Conservation (phyloP, 1,140 invertebrate species). For the Andrena cerasifolii region DNA sequence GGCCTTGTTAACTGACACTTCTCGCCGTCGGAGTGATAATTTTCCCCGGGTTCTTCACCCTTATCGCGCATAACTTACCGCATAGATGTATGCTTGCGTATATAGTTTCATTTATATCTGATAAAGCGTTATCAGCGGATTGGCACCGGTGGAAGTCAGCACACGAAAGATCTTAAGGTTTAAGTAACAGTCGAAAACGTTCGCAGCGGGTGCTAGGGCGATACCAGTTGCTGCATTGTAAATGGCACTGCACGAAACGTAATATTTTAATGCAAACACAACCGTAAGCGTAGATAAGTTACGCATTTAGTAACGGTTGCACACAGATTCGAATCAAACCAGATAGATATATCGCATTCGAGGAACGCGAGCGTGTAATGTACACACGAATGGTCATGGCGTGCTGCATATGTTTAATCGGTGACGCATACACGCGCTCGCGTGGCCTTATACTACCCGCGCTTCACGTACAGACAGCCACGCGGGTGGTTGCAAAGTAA, state of each 20-base stretch:
- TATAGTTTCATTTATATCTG: neutral
- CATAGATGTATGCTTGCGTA: neutral
- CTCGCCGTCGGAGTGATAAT: too few species aligned
- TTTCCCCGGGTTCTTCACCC: neutral
- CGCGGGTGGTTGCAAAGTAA: neutral
- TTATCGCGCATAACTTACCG: neutral
- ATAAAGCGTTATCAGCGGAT: neutral
- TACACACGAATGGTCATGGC: slow-evolving; percentile 22
- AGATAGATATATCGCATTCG: neutral
- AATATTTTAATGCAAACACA: too few species aligned
- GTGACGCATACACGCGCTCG: neutral
- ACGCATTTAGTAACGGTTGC: neutral
- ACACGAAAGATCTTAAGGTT: neutral
- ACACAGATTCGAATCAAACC: neutral
- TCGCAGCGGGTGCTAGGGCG: too few species aligned
- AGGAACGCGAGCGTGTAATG: neutral
- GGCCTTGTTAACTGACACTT: too few species aligned
- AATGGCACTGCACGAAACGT: too few species aligned
- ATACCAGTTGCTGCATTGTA: too few species aligned
- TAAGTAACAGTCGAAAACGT: too few species aligned
- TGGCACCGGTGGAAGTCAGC: neutral
- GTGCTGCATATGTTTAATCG: slow-evolving; percentile 33
- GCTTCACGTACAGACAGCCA: neutral
- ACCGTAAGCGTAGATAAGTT: too few species aligned
- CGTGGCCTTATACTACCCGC: neutral